phyloP scores from a whole-genome alignment of 2,888 invertebrate species.

The Philopedon plagiatum region DNA sequence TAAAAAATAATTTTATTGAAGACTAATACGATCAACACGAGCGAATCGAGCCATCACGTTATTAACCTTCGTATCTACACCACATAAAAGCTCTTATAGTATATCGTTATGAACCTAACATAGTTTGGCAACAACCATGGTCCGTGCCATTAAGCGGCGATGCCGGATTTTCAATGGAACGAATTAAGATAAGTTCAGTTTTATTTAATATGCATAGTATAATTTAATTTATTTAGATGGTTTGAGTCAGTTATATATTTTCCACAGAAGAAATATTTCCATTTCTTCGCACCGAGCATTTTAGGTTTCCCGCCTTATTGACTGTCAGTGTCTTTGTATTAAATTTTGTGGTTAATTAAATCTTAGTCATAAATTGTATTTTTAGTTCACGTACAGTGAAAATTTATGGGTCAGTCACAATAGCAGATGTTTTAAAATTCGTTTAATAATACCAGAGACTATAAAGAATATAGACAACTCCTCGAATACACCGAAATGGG shows the following conservation, averaged over 20 bases:
- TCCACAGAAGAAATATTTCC: too few relatives aligned
- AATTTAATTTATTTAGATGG: too few relatives aligned
- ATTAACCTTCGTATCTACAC: background rate
- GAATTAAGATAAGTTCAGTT: background rate
- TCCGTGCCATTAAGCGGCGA: conserved; percentile 11
- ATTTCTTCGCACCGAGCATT: too few relatives aligned
- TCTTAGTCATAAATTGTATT: background rate
- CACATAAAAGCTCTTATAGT: background rate
- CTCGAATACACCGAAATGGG: too few relatives aligned
- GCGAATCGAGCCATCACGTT: background rate
- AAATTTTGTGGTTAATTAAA: background rate
- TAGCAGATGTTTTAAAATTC: background rate
- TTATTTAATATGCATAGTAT: background rate
- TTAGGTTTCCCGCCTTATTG: background rate
- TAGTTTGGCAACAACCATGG: conserved; percentile 20
- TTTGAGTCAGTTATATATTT: too few relatives aligned
- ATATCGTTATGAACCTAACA: background rate
- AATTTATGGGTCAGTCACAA: background rate
- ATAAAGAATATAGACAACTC: too few relatives aligned
- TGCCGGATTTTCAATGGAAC: conserved; percentile 16
- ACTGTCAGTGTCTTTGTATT: background rate
- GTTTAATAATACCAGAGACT: background rate
- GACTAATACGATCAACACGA: too few relatives aligned
- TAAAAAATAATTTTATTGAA: too few relatives aligned
- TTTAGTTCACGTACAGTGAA: background rate